Evolutionary conservation across 1,140 invertebrate genomes (phyloP).

Genomic region (Drosophila rhopaloa): DNA sequence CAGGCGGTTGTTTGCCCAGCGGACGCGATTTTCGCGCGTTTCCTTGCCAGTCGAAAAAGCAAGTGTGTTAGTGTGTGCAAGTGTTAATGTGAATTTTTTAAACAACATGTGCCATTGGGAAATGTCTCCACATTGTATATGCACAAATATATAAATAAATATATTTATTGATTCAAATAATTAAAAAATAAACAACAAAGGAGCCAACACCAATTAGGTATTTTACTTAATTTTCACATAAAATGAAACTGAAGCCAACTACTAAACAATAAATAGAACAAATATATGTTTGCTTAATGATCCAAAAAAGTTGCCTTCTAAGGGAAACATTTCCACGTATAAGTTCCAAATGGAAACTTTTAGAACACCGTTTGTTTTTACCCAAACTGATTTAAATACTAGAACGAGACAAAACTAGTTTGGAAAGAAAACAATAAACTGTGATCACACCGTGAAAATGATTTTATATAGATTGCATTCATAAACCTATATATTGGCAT

Average conservation of each 20-base stretch:
- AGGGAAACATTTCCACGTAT: background rate
- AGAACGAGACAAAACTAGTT: background rate
- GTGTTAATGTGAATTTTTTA: constrained; percentile 54
- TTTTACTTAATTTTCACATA: constrained; percentile 13
- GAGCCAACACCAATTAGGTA: constrained; percentile 31
- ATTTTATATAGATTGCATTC: background rate
- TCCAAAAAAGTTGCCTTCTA: background rate
- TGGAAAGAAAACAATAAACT: background rate
- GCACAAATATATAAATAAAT: constrained; percentile 36
- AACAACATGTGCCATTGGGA: constrained; percentile 51
- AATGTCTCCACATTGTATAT: constrained; percentile 26
- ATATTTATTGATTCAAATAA: constrained; percentile 59
- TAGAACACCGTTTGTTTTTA: background rate
- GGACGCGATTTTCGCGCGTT: constrained; percentile 61
- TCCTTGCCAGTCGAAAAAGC: constrained; percentile 11
- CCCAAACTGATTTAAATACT: background rate
- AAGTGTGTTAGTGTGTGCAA: constrained; percentile 8
- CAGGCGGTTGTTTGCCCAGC: background rate
- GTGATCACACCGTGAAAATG: background rate
- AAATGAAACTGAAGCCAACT: background rate
- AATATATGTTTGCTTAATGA: too few species aligned
- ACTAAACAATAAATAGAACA: too few species aligned
- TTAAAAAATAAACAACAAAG: constrained; percentile 29
- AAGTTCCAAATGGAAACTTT: constrained; percentile 1
- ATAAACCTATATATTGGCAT: constrained; percentile 1